Conservation (phyloP, 2,113 vertebrate genomes). For the Limnothrissa miodon region DNA sequence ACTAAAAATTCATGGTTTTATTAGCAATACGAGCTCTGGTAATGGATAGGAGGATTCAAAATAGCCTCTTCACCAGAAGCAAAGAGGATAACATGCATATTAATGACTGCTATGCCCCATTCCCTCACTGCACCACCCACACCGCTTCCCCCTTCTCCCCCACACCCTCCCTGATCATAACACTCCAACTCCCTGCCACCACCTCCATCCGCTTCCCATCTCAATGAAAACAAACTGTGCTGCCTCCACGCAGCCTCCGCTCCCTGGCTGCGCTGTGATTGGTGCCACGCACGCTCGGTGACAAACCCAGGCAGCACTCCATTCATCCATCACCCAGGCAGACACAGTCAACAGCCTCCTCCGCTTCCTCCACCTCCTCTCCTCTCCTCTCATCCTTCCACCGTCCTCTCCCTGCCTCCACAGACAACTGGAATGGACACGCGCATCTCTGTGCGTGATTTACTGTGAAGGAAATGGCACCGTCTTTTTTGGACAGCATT, state of each 20-base stretch:
- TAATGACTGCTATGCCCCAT: conserved; percentile 26
- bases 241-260: conserved; percentile 16
- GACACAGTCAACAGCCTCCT: conserved; percentile 5
- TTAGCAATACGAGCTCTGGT: neutral
- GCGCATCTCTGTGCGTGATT: neutral
- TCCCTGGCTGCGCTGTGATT: conserved; percentile 49
- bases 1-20: neutral
- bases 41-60: conserved; percentile 29
- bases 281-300: conserved; percentile 77
- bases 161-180: neutral
- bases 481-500: neutral
- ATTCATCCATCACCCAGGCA: conserved; percentile 16
- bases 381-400: conserved; percentile 33
- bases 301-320: conserved; percentile 36
- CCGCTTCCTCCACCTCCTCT: conserved; percentile 5
- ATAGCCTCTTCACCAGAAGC: conserved; percentile 30
- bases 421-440: conserved; percentile 28
- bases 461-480: neutral
- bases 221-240: conserved; percentile 26
- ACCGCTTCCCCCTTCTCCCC: neutral
- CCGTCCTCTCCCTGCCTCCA: neutral
- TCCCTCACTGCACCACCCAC: neutral
- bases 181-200: neutral
- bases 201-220: neutral
- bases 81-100: conserved; percentile 39